Evolutionary conservation across 2,888 invertebrate genomes (phyloP).

Genomic region (Hydropsyche betteni): DNA sequence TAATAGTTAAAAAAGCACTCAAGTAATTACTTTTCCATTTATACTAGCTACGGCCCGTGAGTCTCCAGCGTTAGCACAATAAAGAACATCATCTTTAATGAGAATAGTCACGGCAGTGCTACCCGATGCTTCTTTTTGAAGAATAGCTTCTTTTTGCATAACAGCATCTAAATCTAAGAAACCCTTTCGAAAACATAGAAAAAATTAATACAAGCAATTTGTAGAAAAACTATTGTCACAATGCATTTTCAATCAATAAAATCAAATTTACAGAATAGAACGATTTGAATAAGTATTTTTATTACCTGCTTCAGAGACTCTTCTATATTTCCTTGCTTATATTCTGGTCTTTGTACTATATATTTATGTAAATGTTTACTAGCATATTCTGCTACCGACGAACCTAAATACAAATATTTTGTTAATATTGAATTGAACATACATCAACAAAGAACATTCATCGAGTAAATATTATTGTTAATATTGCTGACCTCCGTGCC

Average conservation of each 20-base stretch:
- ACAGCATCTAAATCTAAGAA: slow-evolving; percentile 92
- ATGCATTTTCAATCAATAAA: background rate
- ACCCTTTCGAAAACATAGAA: slow-evolving; percentile 65
- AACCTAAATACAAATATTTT: slow-evolving; percentile 65
- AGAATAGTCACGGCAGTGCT: slow-evolving; percentile 91
- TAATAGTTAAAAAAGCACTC: background rate
- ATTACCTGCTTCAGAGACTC: slow-evolving; percentile 81
- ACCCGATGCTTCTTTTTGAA: slow-evolving; percentile 93
- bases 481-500: slow-evolving; percentile 79
- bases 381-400: slow-evolving; percentile 92
- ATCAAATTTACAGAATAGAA: background rate
- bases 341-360: slow-evolving; percentile 83
- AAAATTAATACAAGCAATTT: background rate
- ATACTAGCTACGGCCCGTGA: slow-evolving; percentile 93
- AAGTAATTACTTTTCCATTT: slow-evolving; percentile 70
- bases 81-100: slow-evolving; percentile 84
- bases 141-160: slow-evolving; percentile 88
- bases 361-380: slow-evolving; percentile 95
- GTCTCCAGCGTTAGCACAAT: slow-evolving; percentile 97
- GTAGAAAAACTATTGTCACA: slow-evolving; percentile 28
- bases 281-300: background rate
- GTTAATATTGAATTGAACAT: background rate
- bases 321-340: slow-evolving; percentile 82
- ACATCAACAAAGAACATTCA: background rate
- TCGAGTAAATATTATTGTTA: slow-evolving; percentile 51